Evolutionary conservation across 1,140 invertebrate species (phyloP), one percentile per base, ranked within the genome.

Genomic region (Schlechtendalia chinensis): DNA sequence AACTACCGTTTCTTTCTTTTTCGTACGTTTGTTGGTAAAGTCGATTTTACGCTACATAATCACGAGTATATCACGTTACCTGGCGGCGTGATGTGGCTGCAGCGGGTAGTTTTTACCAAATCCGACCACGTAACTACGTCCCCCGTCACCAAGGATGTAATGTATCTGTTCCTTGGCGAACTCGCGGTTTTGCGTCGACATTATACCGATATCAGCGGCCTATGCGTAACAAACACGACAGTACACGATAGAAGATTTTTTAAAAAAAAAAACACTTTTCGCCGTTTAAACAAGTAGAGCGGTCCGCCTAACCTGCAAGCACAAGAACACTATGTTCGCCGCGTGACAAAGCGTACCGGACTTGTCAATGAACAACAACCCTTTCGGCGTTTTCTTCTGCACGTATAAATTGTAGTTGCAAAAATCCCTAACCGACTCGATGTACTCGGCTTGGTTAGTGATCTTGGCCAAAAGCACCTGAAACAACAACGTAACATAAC

Each of bases 111-210:
- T 88, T 54, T 85, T 84, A 1, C 90, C 91, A 83, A 88, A 91
- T 11, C 91, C 91, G 27, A 91, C 88, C 1, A 91, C 89, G 83
- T 87, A 92, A 83, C 90, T 91, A 63, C 88, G 86, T 5, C 90
- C 90, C 81, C 85, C 85, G 80, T 88, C 86, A 1, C 90, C 90
- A 0, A 92, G 85, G 81, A 89, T 89, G 84, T 91, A 91, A 82
- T 89, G 84, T 61, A 91, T 89, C 85, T 91, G 91, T 82, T 87
- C 83, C 82, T 87, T 86, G 12, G 90, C 90, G 84, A 91, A 90
- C 77, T 86, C 83, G 27, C 87, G 83, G 84, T 90, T 89, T 81
- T 85, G 84, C 50, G 85, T 81, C 0, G 85, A 75, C 61, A 82
- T 86, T 82, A 85, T 85, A 72, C 84, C 87, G 56, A 82, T 81